These are phyloP conservation scores for Chouioia cunea DNA, from an alignment of 2,888 invertebrate genomes.

Conservation along the genomic window DNA sequence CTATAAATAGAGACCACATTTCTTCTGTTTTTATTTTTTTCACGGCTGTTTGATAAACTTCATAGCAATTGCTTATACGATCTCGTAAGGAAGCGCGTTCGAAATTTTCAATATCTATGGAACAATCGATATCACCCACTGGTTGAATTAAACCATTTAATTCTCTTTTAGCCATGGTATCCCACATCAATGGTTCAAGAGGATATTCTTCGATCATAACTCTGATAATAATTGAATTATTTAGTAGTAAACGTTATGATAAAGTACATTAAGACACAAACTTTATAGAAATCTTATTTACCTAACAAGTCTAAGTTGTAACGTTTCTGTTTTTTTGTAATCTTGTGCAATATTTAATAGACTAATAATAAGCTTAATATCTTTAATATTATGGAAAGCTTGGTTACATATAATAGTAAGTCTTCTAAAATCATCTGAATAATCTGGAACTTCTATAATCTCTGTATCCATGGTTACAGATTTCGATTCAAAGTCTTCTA, in stretches of 20 bases:
- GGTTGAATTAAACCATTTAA: slow-evolving; percentile 68
- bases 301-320: slow-evolving; percentile 72
- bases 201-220: slow-evolving; percentile 70
- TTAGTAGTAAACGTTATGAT: not conserved
- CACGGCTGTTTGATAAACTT: slow-evolving; percentile 70
- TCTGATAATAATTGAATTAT: slow-evolving; percentile 51
- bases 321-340: slow-evolving; percentile 72
- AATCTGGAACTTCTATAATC: slow-evolving; percentile 3
- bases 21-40: slow-evolving; percentile 69
- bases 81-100: slow-evolving; percentile 63
- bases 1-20: slow-evolving; percentile 73
- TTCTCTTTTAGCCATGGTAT: slow-evolving; percentile 74
- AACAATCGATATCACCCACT: slow-evolving; percentile 48
- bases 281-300: slow-evolving; percentile 40
- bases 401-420: slow-evolving; percentile 75
- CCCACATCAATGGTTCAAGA: slow-evolving; percentile 73
- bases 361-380: slow-evolving; percentile 73
- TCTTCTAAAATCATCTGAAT: slow-evolving; percentile 69
- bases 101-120: slow-evolving; percentile 54
- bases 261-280: not conserved
- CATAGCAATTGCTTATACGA: slow-evolving; percentile 69
- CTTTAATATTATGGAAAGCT: slow-evolving; percentile 72
- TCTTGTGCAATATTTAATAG: slow-evolving; percentile 73
- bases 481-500: slow-evolving; percentile 44
- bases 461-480: slow-evolving; percentile 11